Evolutionary conservation across 2,113 vertebrate genomes (phyloP), one percentile per base, ranked within the genome.

Genomic region (Himantopus leucocephalus): DNA sequence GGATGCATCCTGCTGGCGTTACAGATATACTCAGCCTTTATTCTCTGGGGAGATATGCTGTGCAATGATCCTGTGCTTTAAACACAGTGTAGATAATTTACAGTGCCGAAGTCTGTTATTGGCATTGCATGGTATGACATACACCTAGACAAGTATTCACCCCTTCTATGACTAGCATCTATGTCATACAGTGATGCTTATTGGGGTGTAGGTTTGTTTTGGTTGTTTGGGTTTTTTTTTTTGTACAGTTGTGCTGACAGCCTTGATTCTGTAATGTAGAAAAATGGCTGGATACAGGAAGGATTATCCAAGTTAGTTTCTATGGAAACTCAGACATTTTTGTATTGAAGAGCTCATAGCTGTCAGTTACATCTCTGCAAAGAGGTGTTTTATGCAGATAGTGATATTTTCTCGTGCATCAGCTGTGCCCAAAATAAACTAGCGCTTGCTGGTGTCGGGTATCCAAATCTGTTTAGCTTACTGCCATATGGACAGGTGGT

Each of bases 281-380:
- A 66, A 93, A 95, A 79, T 73, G 72, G 43, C 68, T 93, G 82
- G 67, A 39, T 85, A 80, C 39, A 93, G 66, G 39, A 77, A 94
- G 80, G 81, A 94, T 91, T 88, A 95, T 64, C 41, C 26, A 83
- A 90, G 67, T 90, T 59, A 70, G 95, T 97, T 97, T 90, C 96
- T 88, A 97, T 96, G 90, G 95, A 90, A 96, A 96, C 93, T 58
- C 71, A 85, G 88, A 62, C 88, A 82, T 80, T 95, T 96, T 85
- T 92, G 67, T 79, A 58, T n/a, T 58, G 50, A 73, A 53, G 82
- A 83, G 75, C 85, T 85, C 2, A 3, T 79, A 75, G 82, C 78
- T 96, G 95, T 91, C 92, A 92, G 74, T 90, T 90, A 52, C 58
- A 88, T 88, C 85, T 76, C 78, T 74, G 66, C n/a, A 76, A 94